Percentiles rank a stretch among this genome's conserved stretches.
phyloP scores from a whole-genome alignment of 2,888 invertebrate genomes.

The Druceiella hillmani region DNA sequence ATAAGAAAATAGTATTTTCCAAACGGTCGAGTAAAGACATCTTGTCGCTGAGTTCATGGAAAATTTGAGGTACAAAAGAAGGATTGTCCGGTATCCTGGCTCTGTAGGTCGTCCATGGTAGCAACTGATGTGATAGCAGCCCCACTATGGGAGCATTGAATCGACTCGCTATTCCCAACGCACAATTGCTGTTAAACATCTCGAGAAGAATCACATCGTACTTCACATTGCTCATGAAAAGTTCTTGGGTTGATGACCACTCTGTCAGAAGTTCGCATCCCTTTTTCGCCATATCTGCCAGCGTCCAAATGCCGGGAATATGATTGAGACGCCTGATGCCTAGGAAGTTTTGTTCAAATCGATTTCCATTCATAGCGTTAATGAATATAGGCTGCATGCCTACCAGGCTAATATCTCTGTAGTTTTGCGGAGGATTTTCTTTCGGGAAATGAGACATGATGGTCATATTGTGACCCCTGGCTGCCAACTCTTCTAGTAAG shows the following conservation, averaged over 20 bases:
- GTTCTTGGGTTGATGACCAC: constrained; percentile 35
- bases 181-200: constrained; percentile 60
- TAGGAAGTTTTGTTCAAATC: constrained; percentile 28
- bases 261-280: constrained; percentile 39
- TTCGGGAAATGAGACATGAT: constrained; percentile 55
- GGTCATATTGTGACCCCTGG: constrained; percentile 56
- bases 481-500: constrained; percentile 48
- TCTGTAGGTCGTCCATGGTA: constrained; percentile 51
- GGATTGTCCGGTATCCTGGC: constrained; percentile 47
- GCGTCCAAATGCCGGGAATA: too few relatives aligned
- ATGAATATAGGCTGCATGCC: constrained; percentile 35
- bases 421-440: constrained; percentile 35
- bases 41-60: constrained; percentile 39
- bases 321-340: constrained; percentile 31
- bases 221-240: constrained; percentile 32
- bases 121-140: constrained; percentile 48
- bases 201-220: constrained; percentile 61
- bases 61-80: constrained; percentile 49
- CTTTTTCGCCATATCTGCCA: constrained; percentile 33
- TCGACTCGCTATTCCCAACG: constrained; percentile 53
- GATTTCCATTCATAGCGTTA: constrained; percentile 33
- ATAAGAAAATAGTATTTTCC: constrained; percentile 34
- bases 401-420: constrained; percentile 41
- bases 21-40: constrained; percentile 50
- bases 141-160: constrained; percentile 54